Evolutionary conservation across 2,113 vertebrate genomes (phyloP).

Genomic region (Cyphomyrus discorhynchus): DNA sequence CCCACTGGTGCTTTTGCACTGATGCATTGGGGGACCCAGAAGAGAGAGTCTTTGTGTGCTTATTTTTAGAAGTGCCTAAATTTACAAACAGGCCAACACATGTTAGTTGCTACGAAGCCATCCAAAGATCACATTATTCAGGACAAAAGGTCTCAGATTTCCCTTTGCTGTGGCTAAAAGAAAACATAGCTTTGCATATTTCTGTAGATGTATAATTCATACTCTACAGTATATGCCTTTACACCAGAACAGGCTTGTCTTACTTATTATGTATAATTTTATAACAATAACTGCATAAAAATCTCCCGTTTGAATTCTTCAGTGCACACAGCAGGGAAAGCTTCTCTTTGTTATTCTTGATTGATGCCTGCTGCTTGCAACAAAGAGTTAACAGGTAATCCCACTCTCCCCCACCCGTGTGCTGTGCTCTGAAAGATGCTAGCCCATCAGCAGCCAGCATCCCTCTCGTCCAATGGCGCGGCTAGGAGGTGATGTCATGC

Average conservation of each 20-base stretch:
- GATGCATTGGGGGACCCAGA: neutral
- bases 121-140: neutral
- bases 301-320: neutral
- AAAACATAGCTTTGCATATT: neutral
- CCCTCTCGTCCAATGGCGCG: slow-evolving; percentile 50
- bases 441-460: slow-evolving; percentile 49
- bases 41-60: slow-evolving; percentile 30
- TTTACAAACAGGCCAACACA: slow-evolving; percentile 33
- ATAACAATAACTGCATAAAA: neutral
- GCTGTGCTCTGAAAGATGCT: slow-evolving; percentile 28
- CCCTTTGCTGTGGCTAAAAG: neutral
- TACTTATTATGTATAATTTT: neutral
- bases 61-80: slow-evolving; percentile 55
- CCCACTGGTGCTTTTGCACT: neutral
- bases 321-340: neutral
- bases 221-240: neutral
- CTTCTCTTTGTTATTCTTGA: neutral
- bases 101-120: slow-evolving; percentile 6
- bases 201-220: neutral
- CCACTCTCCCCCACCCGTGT: slow-evolving; percentile 21
- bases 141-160: neutral
- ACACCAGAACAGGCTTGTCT: neutral
- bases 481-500: slow-evolving; percentile 65
- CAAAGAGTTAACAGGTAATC: slow-evolving; percentile 40
- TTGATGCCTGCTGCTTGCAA: slow-evolving; percentile 27